These are phyloP conservation scores for Borostomias antarcticus DNA, from an alignment of 2,797 vertebrate genomes.

Conservation along the genomic window DNA sequence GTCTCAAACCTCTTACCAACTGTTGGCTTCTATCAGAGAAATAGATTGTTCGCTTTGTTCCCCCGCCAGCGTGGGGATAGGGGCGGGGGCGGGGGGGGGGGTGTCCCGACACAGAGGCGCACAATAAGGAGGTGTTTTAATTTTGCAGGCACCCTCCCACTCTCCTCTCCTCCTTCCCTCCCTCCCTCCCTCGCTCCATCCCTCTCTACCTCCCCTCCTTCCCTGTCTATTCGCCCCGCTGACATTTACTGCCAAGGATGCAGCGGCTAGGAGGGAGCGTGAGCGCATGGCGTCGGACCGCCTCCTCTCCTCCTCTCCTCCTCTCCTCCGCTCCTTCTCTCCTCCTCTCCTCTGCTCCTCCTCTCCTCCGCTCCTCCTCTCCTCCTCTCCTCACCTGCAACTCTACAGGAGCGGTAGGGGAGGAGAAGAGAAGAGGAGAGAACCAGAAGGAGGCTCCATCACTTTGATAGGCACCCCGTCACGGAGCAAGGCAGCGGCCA, in stretches of 20 bases:
- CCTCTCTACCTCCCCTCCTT: no score
- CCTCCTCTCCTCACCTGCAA: neutral
- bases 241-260: neutral
- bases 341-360: neutral
- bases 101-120: slow-evolving; percentile 72
- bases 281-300: no score
- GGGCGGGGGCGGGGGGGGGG: no score
- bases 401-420: neutral
- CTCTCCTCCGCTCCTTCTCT: no score
- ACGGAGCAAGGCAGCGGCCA: slow-evolving; percentile 24
- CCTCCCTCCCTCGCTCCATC: neutral
- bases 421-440: slow-evolving; percentile 25
- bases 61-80: slow-evolving; percentile 78
- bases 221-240: no score
- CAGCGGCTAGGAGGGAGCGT: neutral
- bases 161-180: slow-evolving; percentile 7
- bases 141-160: slow-evolving; percentile 53
- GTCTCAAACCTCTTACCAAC: slow-evolving; percentile 94
- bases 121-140: slow-evolving; percentile 69
- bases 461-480: slow-evolving; percentile 48
- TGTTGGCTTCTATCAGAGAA: slow-evolving; percentile 92
- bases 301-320: no score
- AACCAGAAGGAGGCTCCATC: slow-evolving; percentile 37
- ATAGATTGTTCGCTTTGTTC: slow-evolving; percentile 92
- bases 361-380: neutral